Base-by-base conservation (phyloP, 2,888 invertebrate genomes). In the Ctena decussata region DNA sequence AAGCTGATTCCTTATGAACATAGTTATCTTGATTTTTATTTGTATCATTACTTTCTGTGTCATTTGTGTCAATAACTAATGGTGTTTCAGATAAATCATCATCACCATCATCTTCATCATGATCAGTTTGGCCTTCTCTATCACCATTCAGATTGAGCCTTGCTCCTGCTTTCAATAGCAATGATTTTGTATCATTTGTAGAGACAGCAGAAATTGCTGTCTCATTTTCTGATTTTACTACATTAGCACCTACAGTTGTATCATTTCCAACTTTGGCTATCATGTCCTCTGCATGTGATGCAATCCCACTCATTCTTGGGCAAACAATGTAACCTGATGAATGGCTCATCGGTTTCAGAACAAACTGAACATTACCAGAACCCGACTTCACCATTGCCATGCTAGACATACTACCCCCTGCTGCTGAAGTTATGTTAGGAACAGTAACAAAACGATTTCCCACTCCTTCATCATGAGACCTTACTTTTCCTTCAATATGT, bases 311-410 rank as follows among this genome's bases (percentile, higher is more conserved):
- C 46, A 75, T 72, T 12, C 60, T 46, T n/a, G 82, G 84, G 46
- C 82, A 77, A 15, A 87, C 84, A 30, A 84, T 82, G 39, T 80
- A 87, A 5, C 87, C 84, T 15, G 84, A 53, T 8, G 87, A 80
- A 49, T 80, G 75, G 15, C 53, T 75, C 82, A 82, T 87, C 5
- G 87, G 80, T 72, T 84, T 87, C 71, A 87, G 72, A 35, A 80
- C 75, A 70, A 79, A 83, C 69, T 73, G 69, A 35, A 41, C 75
- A 60, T 57, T 75, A 18, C 37, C 24, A 32, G 60, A 18, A 1
- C 72, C 41, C 32, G 70, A 24, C 35, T 18, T 37, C 8, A n/a
- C 6, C 21, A 3, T 21, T 49, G 49, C 49, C 8, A 27, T 57
- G 11, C 24, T 27, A 39, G 35, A 35, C 2, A 32, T n/a, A 8